Percentiles rank a stretch among this genome's conserved stretches.
Evolutionary conservation across 2,113 vertebrate genomes (phyloP).

Genomic region (Lota lota): DNA sequence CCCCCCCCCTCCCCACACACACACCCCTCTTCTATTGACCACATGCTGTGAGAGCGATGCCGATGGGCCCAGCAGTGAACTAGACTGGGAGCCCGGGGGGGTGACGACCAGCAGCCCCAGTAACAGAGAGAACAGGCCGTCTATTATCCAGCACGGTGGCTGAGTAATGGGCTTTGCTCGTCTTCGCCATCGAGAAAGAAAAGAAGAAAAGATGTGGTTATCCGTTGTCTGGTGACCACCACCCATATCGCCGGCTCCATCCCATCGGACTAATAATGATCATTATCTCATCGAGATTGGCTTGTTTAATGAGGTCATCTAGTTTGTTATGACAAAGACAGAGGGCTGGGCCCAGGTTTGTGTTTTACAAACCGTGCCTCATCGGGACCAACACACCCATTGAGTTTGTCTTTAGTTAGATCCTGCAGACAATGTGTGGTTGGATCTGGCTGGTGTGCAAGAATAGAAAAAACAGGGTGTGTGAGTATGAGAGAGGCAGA

Average conservation of each 20-base stretch:
- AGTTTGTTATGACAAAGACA: neutral
- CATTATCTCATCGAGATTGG: neutral
- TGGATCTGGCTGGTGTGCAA: too few species aligned
- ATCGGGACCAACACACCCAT: too few species aligned
- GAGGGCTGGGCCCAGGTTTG: too few species aligned
- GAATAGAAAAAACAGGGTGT: too few species aligned
- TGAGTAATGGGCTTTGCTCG: conserved; percentile 18
- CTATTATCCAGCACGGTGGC: conserved; percentile 42
- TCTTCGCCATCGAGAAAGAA: conserved; percentile 41
- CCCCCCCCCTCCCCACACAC: conserved; percentile 59
- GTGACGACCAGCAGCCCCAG: too few species aligned
- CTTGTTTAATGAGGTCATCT: neutral
- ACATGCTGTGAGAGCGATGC: conserved; percentile 43
- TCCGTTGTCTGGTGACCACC: conserved; percentile 30
- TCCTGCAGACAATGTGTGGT: too few species aligned
- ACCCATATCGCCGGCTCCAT: too few species aligned
- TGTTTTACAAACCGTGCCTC: too few species aligned
- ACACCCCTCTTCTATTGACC: conserved; percentile 38
- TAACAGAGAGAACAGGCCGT: conserved; percentile 32
- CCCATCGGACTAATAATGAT: neutral
- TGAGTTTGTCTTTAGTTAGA: too few species aligned
- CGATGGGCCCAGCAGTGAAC: conserved; percentile 10
- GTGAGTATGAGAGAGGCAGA: too few species aligned
- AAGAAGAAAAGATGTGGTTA: conserved; percentile 21
- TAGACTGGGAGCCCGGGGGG: too few species aligned